Evolutionary conservation across 2,797 vertebrate genomes (phyloP), one percentile per base, ranked within the genome.

Genomic region (Rousettus madagascariensis): DNA sequence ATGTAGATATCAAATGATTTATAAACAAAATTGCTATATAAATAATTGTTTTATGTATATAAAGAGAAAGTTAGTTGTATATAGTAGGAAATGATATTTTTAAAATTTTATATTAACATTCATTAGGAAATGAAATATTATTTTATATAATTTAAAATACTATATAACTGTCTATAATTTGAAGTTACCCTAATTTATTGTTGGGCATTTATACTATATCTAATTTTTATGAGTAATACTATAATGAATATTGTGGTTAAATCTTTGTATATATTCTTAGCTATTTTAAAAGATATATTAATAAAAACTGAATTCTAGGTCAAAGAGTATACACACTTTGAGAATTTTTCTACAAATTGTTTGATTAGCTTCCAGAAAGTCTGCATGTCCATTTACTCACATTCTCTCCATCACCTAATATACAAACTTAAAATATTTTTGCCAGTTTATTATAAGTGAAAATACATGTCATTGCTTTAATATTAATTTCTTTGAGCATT

Each of bases 281-380:
- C 26, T 83, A 30, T 71, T 91, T 89, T 83, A n/a, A 94, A 95
- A 94, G 38, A 15, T 49, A 24, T 68, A n/a, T 66, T 94, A 77
- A 92, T 66, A 78, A 24, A 92, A 82, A 77, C 12, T 53, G 6
- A 90, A 79, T 53, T 86, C 19, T 65, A 12, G 3, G 6, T 92
- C 57, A 24, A 85, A 86, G 6, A 22, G 16, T 75, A 33, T 12
- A 16, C 19, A 66, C 41, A 80, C 8, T 78, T 84, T 65, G 46
- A 90, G 26, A 15, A 87, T 38, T 88, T 91, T 91, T 49, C 57
- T 46, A 38, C 17, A 69, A 55, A 74, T 63, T 83, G 16, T 59
- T 72, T 80, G 9, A 68, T 63, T 92, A 84, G 15, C 24, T 49
- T 89, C 13, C 12, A 77, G 16, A 71, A 63, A 24, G 36, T 33